Evolutionary conservation across 2,797 vertebrate species (phyloP).

Genomic region (Notolabrus celidotus): DNA sequence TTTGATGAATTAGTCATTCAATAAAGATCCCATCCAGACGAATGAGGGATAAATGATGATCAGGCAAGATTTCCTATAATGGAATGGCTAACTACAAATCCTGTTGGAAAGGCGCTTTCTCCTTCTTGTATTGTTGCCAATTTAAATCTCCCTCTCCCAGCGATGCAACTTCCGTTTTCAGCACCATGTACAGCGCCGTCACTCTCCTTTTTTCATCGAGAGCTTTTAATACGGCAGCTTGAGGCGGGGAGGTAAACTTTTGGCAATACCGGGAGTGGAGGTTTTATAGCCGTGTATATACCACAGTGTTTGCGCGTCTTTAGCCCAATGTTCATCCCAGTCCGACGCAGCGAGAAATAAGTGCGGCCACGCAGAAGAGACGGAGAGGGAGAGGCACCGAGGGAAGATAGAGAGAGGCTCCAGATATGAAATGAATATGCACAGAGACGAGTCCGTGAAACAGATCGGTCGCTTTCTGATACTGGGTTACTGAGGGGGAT

Average conservation of each 20-base stretch:
- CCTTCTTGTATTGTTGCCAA: constrained; percentile 14
- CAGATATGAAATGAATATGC: constrained; percentile 87
- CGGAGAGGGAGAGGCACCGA: constrained; percentile 68
- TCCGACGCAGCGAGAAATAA: constrained; percentile 54
- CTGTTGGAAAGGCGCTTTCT: neutral
- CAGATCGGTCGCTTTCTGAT: constrained; percentile 84
- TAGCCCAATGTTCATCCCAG: constrained; percentile 55
- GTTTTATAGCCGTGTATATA: constrained; percentile 27
- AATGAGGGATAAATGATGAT: neutral
- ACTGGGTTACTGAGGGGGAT: constrained; percentile 83
- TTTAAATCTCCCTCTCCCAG: constrained; percentile 90
- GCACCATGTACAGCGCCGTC: constrained; percentile 80
- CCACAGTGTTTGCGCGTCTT: constrained; percentile 43
- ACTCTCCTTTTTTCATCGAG: constrained; percentile 62
- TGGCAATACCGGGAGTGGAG: constrained; percentile 76
- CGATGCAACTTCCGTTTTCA: constrained; percentile 91
- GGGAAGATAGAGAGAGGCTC: constrained; percentile 51
- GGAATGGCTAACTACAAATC: neutral
- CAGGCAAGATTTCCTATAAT: neutral
- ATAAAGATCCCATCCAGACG: neutral
- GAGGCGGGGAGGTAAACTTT: constrained; percentile 89
- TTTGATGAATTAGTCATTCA: neutral
- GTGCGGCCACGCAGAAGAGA: constrained; percentile 34
- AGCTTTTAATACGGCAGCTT: constrained; percentile 78
- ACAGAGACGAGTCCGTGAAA: constrained; percentile 85